These are phyloP conservation scores for Drosophila recens DNA, from an alignment of 2,888 invertebrate genomes.

Conservation along the genomic window DNA sequence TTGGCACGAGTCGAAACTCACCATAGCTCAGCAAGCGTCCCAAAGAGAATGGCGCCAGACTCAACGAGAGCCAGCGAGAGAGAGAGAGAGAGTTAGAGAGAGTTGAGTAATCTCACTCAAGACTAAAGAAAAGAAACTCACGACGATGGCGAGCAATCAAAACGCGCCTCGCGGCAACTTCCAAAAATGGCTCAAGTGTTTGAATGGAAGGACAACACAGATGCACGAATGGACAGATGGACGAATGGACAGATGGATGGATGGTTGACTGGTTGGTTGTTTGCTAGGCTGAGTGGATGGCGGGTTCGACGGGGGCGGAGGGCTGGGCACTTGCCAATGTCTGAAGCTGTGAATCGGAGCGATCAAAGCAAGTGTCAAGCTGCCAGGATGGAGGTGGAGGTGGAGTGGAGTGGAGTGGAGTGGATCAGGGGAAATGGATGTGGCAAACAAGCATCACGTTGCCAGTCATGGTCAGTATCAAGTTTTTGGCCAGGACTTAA, in stretches of 20 bases:
- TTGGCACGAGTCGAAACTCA: neutral
- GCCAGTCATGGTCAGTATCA: constrained; percentile 14
- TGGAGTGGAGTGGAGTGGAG: no score
- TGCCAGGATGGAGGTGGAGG: neutral
- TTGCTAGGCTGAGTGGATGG: constrained; percentile 7
- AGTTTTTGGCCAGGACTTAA: constrained; percentile 19
- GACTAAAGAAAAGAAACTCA: neutral
- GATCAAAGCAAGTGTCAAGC: constrained; percentile 45
- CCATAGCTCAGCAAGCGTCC: neutral
- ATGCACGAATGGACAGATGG: constrained; percentile 8
- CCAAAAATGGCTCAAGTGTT: constrained; percentile 40
- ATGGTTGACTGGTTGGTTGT: constrained; percentile 8
- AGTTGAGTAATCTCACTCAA: constrained; percentile 7
- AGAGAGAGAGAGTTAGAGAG: neutral
- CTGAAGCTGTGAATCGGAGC: constrained; percentile 16
- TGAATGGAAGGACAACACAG: constrained; percentile 24
- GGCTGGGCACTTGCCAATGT: constrained; percentile 6
- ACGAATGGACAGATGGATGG: constrained; percentile 12
- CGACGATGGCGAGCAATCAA: constrained; percentile 41
- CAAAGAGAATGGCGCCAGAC: neutral
- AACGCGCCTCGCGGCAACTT: constrained; percentile 41
- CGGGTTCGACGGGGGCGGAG: neutral
- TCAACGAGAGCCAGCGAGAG: neutral
- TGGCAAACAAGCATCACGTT: neutral
- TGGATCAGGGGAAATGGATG: neutral